These are phyloP conservation scores for Ridgeia piscesae DNA, from an alignment of 1,140 invertebrate genomes.

Conservation along the genomic window DNA sequence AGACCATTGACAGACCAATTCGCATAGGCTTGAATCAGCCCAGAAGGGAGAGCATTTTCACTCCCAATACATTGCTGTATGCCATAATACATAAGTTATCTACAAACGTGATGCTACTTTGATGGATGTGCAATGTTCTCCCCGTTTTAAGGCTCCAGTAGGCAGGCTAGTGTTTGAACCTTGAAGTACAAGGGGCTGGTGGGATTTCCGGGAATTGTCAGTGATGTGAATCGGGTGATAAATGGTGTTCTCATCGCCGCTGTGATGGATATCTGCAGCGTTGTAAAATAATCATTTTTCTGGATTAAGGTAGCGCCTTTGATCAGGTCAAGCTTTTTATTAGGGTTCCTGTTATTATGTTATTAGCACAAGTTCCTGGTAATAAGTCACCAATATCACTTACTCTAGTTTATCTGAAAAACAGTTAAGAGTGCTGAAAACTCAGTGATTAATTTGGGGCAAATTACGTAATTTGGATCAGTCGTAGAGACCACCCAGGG, in stretches of 20 bases:
- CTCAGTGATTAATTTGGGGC: no score
- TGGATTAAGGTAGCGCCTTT: neutral
- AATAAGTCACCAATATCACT: neutral
- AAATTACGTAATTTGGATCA: no score
- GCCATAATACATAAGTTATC: neutral
- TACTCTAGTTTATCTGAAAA: neutral
- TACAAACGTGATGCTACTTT: neutral
- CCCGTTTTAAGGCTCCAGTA: neutral
- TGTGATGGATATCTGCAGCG: neutral
- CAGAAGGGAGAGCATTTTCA: neutral
- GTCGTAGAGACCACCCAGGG: no score
- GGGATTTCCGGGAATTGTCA: neutral
- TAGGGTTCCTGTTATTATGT: no score
- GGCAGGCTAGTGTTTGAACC: neutral
- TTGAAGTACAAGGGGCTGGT: neutral
- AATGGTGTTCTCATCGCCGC: neutral
- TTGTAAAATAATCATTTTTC: neutral
- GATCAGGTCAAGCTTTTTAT: neutral
- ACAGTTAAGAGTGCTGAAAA: neutral
- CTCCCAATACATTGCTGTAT: neutral
- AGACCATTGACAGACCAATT: no score
- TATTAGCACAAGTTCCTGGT: neutral
- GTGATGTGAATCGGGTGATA: neutral
- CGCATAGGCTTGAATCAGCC: no score
- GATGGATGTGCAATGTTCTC: neutral